Percentiles rank a stretch among this genome's conserved stretches.
Evolutionary conservation across 2,888 invertebrate genomes (phyloP).

Genomic region (Drosophila acutilabella): DNA sequence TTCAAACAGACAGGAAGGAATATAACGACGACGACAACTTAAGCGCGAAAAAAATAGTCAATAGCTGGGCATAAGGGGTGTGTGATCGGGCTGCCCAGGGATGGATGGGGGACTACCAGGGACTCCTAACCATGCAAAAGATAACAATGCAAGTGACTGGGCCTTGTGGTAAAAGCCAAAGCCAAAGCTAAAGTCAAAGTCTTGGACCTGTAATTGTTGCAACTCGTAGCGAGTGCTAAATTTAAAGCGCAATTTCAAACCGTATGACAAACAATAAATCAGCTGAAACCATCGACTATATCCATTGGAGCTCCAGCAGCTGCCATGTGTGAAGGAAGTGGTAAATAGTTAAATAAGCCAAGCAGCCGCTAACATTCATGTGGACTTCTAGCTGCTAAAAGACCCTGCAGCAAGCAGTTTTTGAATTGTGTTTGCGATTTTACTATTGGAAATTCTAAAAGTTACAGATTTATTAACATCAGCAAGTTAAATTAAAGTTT

Average conservation of each 20-base stretch:
- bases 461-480: no score
- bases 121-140: conserved; percentile 69
- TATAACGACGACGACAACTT: conserved; percentile 78
- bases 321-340: conserved; percentile 72
- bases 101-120: conserved; percentile 12
- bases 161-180: conserved; percentile 39
- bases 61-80: conserved; percentile 45
- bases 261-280: conserved; percentile 80
- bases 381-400: conserved; percentile 8
- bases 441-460: background rate
- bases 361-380: conserved; percentile 16
- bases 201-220: conserved; percentile 77
- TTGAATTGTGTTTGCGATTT: background rate
- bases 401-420: conserved; percentile 33
- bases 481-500: no score
- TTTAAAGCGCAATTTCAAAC: conserved; percentile 80
- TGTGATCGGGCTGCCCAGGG: background rate
- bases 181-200: conserved; percentile 23
- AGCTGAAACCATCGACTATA: conserved; percentile 74
- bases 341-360: conserved; percentile 78
- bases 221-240: conserved; percentile 69
- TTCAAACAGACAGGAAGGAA: conserved; percentile 77
- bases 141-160: conserved; percentile 79
- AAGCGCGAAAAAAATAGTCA: conserved; percentile 79
- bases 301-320: conserved; percentile 45